Conservation (phyloP, 2,113 vertebrate genomes). For the Madoqua kirkii region DNA sequence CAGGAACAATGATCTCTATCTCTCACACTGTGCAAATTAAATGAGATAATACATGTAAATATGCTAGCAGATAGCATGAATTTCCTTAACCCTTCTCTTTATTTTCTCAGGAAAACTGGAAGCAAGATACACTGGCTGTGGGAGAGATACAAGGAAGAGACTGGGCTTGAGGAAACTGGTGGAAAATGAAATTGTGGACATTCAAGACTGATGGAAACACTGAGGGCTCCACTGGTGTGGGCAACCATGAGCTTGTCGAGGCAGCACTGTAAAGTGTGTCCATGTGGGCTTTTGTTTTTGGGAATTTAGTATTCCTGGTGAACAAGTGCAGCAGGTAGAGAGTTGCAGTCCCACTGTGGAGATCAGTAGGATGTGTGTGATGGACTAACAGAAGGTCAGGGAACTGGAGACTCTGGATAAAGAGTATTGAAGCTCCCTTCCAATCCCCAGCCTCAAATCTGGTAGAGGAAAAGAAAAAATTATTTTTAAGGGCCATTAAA, state of each 20-base stretch:
- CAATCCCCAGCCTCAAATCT: not conserved
- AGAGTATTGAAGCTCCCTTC: not conserved
- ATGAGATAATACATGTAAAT: not conserved
- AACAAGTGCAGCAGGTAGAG: not conserved
- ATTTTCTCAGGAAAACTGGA: not conserved
- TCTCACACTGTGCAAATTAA: not conserved
- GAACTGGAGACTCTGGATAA: not conserved
- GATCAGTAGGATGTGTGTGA: fast-evolving
- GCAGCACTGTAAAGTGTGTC: not conserved
- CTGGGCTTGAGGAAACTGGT: not conserved
- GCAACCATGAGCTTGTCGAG: not conserved
- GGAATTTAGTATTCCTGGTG: not conserved
- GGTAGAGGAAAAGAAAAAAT: not conserved
- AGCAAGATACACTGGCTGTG: not conserved
- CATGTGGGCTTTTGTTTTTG: not conserved
- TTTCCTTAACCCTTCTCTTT: not conserved
- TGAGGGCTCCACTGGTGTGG: not conserved
- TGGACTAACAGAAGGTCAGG: not conserved
- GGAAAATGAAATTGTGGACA: not conserved
- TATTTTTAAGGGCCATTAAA: not conserved
- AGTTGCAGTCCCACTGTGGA: not conserved
- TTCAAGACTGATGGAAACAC: not conserved
- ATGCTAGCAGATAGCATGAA: not conserved
- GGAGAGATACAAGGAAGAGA: not conserved
- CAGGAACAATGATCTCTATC: not conserved